Base-by-base conservation (phyloP, 2,888 invertebrate species). In the Galerucella nymphaeae region DNA sequence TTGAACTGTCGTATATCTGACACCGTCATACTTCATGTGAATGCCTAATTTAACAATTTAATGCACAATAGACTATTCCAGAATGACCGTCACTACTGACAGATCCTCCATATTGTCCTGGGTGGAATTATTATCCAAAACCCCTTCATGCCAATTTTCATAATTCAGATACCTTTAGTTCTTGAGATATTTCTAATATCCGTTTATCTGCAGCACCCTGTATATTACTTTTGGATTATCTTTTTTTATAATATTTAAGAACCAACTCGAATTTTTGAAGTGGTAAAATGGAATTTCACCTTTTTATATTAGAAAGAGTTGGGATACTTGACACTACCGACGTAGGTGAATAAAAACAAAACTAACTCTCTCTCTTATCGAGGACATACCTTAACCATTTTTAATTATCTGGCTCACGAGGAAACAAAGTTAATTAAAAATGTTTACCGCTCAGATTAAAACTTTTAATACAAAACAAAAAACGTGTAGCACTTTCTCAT, bases 391-490 rank as follows among this genome's bases (percentile, higher is more conserved):
- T 38, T 58, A 38, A 14, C 58, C 30, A 38, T 58, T 59, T 59
- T 59, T 59, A 59, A 59, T 59, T 59, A 59, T 59, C 30, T 16
- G 30, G 20, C 69, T 64, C 45, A 62, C 23, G 71, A 67, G 65
- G 58, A 74, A 76, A 76, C 76, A 76, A 76, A 76, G 76, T 73
- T 73, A 76, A 76, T 74, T 76, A 76, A 74, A 74, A 76, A 74
- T 72, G 76, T 76, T 74, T 70, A 72, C 74, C 55, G 66, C 66
- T 67, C 58, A 66, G 72, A 72, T 72, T 72, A 72, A 76, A 76
- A 74, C 66, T 74, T 76, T 66, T 58, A 30, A 38, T 38, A 38
- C 30, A 38, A 38, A 38, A 38, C n/a, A 16, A 57, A 57, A 59
- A 9, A 10, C 10, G n/a, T 13, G 30, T 38, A 23, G 23, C 20